Base-by-base conservation (phyloP, 2,888 invertebrate genomes). In the Habroteleia sp. region DNA sequence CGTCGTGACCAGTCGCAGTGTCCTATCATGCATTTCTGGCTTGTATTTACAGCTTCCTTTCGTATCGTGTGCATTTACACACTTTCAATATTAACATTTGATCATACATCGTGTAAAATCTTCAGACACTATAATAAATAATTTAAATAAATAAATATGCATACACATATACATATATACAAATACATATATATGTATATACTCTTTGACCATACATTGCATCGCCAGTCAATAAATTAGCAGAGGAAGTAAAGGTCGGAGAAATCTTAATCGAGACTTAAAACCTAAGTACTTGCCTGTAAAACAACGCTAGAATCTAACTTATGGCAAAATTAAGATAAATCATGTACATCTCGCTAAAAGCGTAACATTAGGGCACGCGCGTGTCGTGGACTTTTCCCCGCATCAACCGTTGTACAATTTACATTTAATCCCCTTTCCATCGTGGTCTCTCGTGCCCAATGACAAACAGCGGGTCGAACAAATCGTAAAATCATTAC, bases 121-220 rank as follows among this genome's bases (percentile, higher is more conserved):
- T 86, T 86, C 84, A 84, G 81, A 87, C 87, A 87, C 86, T 87
- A 88, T 87, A 88, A 88, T 87, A 88, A 88, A 88, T 87, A 87
- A 87, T 88, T 71, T 88, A 73, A 73, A 73, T 73, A 62, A 62
- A 62, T 62, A 73, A 65, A 65, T 73, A 65, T 65, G 58, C 60
- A 63, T 72, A 63, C 20, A 20, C 2, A 20, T 54, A 87, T 81
- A 81, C 79, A 84, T 80, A 81, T 74, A 80, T 78, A 81, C 77
- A 74, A 74, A 65, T 73, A 65, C 63, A 72, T 72, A 65, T 72
- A 65, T 72, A 65, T 72, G 72, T 50, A 72, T 58, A 63, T 56
- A 74, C 60, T n/a, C n/a, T 31, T 8, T 23, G 16, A 76, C 63
- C 48, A 63, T 56, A 78, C 79, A 77, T 77, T 77, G 79, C 85